Conservation (phyloP, 2,888 invertebrate genomes). For the Pachycephus smyrnensis region DNA sequence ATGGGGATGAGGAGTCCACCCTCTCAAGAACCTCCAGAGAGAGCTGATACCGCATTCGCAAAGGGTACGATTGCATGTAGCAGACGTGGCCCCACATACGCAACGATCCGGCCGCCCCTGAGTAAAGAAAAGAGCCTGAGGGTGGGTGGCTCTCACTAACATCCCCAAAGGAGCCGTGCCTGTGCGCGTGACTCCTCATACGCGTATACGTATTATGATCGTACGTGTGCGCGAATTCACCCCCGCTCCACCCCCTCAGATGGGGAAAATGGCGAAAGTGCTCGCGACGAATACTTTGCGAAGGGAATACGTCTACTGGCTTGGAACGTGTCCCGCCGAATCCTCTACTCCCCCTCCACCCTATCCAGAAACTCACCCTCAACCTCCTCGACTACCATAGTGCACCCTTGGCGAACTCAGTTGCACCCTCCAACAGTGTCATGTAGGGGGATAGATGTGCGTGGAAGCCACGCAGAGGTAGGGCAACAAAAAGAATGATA, state of each 20-base stretch:
- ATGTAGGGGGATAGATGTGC: not conserved
- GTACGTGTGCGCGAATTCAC: not conserved
- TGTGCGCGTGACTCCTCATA: not conserved
- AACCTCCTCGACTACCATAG: not conserved
- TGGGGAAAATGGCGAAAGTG: conserved; percentile 2
- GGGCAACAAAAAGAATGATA: not conserved
- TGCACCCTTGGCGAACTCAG: not conserved
- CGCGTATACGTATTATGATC: not conserved
- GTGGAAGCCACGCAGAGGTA: not conserved
- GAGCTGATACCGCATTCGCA: conserved; percentile 16
- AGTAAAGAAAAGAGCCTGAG: not conserved
- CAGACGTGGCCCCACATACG: conserved; percentile 13
- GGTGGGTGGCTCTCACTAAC: not conserved
- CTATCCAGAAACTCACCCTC: not conserved
- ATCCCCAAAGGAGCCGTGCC: not conserved
- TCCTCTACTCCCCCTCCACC: not conserved
- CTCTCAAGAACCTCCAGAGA: not conserved
- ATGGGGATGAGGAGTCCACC: not conserved
- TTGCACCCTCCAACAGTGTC: not conserved
- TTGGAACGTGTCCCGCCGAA: not conserved
- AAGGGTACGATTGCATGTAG: conserved; percentile 16
- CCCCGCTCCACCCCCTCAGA: too few species aligned
- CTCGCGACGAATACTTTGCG: conserved; percentile 2
- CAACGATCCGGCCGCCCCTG: conserved; percentile 9
- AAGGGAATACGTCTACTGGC: conserved; percentile 1